Evolutionary conservation across 92 coral and sea anemone genomes (phyloP).

Genomic region (Siderastrea siderea): DNA sequence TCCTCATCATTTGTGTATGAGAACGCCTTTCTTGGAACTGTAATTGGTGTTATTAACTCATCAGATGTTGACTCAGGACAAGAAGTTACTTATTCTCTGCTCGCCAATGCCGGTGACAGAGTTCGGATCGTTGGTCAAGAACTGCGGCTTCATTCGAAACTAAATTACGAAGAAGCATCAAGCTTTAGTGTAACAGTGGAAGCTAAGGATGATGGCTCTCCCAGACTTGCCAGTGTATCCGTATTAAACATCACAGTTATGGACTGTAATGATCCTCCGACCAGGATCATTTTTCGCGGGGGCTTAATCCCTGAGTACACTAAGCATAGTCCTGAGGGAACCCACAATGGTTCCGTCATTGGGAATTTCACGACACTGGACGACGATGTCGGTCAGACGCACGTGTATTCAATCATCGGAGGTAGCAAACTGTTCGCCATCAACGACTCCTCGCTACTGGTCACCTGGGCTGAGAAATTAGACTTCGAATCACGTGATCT

Average conservation of each 20-base stretch:
- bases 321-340: constrained; percentile 16
- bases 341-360: constrained; percentile 68
- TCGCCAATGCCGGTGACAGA: constrained; percentile 71
- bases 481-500: constrained; percentile 68
- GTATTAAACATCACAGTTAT: constrained; percentile 62
- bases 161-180: constrained; percentile 57
- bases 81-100: constrained; percentile 59
- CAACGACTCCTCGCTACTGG: constrained; percentile 57
- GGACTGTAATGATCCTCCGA: constrained; percentile 76
- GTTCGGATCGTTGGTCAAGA: constrained; percentile 50
- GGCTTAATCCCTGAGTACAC: constrained; percentile 54
- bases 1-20: constrained; percentile 53
- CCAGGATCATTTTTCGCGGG: constrained; percentile 50
- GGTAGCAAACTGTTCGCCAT: constrained; percentile 37
- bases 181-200: constrained; percentile 51
- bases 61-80: constrained; percentile 68
- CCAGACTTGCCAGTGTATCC: constrained; percentile 51
- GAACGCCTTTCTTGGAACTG: constrained; percentile 68
- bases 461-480: constrained; percentile 52
- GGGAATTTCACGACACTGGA: constrained; percentile 72
- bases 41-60: constrained; percentile 62
- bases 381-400: constrained; percentile 69
- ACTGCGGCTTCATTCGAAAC: constrained; percentile 46
- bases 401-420: constrained; percentile 58
- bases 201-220: constrained; percentile 75